Evolutionary conservation across 2,797 vertebrate genomes (phyloP).

Genomic region (Alfaro cultratus): DNA sequence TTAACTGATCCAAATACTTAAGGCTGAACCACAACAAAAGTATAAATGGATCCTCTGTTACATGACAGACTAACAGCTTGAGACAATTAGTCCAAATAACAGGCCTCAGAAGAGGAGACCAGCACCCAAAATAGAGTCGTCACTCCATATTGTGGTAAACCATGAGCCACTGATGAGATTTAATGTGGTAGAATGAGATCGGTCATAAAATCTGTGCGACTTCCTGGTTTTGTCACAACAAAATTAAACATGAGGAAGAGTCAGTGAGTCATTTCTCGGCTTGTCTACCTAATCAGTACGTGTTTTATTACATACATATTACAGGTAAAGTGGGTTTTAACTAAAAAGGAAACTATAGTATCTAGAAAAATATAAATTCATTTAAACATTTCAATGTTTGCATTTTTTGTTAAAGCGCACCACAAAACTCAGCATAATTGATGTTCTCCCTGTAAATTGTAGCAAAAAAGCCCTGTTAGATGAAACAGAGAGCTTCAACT

Average conservation of each 20-base stretch:
- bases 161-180: background rate
- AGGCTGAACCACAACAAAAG: conserved; percentile 31
- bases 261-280: background rate
- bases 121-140: conserved; percentile 25
- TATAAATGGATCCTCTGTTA: conserved; percentile 23
- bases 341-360: background rate
- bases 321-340: background rate
- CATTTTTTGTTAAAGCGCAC: background rate
- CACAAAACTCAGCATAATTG: background rate
- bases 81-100: conserved; percentile 43
- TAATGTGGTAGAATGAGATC: conserved; percentile 9
- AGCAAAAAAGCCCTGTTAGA: background rate
- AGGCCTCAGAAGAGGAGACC: conserved; percentile 17
- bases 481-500: background rate
- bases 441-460: background rate
- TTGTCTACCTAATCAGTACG: background rate
- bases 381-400: background rate
- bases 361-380: background rate
- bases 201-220: background rate
- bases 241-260: background rate
- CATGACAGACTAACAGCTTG: conserved; percentile 32
- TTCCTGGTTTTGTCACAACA: conserved; percentile 8
- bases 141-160: conserved; percentile 12
- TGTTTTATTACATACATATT: background rate
- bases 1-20: conserved; percentile 31